Conservation (phyloP, 1,140 invertebrate genomes). For the Homalodisca vitripennis region DNA sequence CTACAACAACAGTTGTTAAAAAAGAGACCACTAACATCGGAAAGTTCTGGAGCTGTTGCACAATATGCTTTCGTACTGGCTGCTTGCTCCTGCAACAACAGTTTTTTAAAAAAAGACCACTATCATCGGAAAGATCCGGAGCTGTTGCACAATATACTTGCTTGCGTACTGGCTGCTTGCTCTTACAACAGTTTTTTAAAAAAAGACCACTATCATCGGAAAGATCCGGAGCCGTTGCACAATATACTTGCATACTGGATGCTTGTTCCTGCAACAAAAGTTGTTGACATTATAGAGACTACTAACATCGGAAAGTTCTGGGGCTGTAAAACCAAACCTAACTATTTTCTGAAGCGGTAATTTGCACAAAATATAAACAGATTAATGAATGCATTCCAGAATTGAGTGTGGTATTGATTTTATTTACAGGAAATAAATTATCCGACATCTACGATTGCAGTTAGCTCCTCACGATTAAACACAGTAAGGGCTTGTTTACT, state of each 20-base stretch:
- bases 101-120: no score
- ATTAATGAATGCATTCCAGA: no score
- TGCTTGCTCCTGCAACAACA: constrained; percentile 91
- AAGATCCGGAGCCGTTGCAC: constrained; percentile 80
- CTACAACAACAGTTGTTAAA: constrained; percentile 94
- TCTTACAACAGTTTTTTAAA: constrained; percentile 91
- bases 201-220: constrained; percentile 82
- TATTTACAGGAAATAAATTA: no score
- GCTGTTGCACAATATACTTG: no score
- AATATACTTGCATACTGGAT: constrained; percentile 84
- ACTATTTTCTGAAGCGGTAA: no score
- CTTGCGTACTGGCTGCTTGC: constrained; percentile 64
- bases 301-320: constrained; percentile 77
- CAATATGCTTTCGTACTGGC: constrained; percentile 87
- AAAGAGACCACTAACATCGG: constrained; percentile 81
- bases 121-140: no score
- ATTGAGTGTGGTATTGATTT: no score
- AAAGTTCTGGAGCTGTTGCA: constrained; percentile 79
- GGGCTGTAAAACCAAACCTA: no score
- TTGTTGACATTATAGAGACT: constrained; percentile 96
- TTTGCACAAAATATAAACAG: no score
- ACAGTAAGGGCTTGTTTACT: no score
- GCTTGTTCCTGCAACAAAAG: constrained; percentile 92
- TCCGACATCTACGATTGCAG: no score
- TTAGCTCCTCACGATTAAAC: no score